These are phyloP conservation scores for Epistrophe eligans DNA, from an alignment of 2,888 invertebrate species.

Conservation along the genomic window DNA sequence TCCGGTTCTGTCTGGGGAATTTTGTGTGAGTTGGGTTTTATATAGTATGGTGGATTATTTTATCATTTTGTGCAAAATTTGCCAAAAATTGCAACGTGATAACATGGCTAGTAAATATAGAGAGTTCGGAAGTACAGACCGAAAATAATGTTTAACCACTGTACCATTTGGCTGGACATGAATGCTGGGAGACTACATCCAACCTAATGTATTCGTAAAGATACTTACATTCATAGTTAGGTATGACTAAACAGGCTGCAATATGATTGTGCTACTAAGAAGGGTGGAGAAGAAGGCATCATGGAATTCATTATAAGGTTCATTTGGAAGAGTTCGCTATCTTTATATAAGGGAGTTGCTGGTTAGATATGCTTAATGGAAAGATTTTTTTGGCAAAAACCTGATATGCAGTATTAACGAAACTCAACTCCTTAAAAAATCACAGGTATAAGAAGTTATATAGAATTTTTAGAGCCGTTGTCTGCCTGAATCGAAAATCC, in stretches of 20 bases:
- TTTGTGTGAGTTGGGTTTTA: constrained; percentile 38
- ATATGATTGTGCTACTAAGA: constrained; percentile 23
- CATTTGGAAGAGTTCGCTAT: neutral
- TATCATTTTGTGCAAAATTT: constrained; percentile 49
- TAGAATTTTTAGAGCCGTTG: no score
- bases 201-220: neutral
- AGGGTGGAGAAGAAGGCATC: constrained; percentile 10
- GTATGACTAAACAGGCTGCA: constrained; percentile 24
- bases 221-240: neutral
- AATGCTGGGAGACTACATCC: constrained; percentile 30
- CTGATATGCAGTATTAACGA: no score
- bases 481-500: no score
- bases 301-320: neutral
- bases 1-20: constrained; percentile 53
- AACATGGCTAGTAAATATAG: neutral
- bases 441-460: no score
- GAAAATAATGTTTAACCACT: constrained; percentile 70
- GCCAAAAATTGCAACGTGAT: constrained; percentile 68
- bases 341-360: no score
- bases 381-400: no score
- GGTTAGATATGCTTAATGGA: no score
- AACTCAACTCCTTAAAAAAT: no score
- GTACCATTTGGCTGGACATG: constrained; percentile 73
- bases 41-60: constrained; percentile 2
- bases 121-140: constrained; percentile 30